Base-by-base conservation (phyloP, 2,113 vertebrate species). In the Amblyornis subalaris region DNA sequence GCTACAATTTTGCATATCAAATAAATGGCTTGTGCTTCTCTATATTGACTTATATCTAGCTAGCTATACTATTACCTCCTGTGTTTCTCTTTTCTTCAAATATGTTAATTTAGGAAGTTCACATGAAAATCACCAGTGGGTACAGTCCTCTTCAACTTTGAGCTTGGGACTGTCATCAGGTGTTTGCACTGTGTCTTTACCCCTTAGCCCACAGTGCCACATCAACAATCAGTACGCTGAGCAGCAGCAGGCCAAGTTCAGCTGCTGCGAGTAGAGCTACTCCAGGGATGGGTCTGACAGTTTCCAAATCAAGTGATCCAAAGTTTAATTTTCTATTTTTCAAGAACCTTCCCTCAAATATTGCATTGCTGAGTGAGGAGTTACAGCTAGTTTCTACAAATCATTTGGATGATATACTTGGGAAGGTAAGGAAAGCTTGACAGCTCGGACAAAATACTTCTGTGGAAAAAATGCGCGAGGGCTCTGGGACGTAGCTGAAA, bases 311-410 rank as follows among this genome's bases (percentile, higher is more conserved):
- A 88, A 90, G 50, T 6, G 21, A 97, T 96, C 66, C 80, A 95
- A 94, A 91, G 66, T 65, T 97, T 96, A 95, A 95, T 88, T 79
- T 96, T 92, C 81, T 88, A 9, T 94, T 93, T 96, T 84, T 89
- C 61, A 92, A 92, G 93, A 95, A 89, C 47, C 3, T 96, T 96
- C 90, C 45, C 33, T 85, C 77, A 93, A 53, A 50, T 89, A 89
- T 31, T 92, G 75, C 38, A 75, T 50, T 9, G 31, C 71, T 88
- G 93, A 93, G 40, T 5, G 14, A 89, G 19, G 50, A 88, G 91
- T 94, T 95, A 82, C 85, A 94, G 82, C 50, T 88, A 62, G 61
- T 92, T 95, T 97, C 94, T 95, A 94, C 94, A 95, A 95, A 97
- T 96, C 81, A 85, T 81, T 89, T 14, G 61, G 84, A 75, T 2